These are phyloP conservation scores for Aurelia coerulea DNA, from an alignment of 30 jellyfish, hydroid and myxozoan species.

Conservation along the genomic window DNA sequence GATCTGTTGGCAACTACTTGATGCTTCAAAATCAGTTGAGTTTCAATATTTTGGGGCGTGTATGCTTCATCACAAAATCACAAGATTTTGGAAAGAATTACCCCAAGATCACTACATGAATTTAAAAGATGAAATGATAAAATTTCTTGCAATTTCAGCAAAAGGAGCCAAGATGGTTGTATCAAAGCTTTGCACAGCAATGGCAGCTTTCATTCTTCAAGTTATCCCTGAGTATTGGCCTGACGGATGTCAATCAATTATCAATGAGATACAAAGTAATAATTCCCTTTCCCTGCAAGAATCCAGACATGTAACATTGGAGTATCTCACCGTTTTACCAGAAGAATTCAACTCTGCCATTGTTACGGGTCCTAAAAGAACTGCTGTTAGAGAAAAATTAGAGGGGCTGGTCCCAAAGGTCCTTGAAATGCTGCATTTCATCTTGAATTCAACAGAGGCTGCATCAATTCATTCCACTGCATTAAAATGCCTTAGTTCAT, in stretches of 20 bases:
- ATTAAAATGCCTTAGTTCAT: constrained; percentile 55
- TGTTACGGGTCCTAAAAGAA: constrained; percentile 43
- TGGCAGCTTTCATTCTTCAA: constrained; percentile 60
- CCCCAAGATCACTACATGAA: constrained; percentile 53
- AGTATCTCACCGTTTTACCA: constrained; percentile 65
- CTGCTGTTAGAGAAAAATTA: constrained; percentile 43
- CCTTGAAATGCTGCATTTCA: constrained; percentile 30
- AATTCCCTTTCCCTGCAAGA: background rate
- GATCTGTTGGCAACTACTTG: constrained; percentile 75
- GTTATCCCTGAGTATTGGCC: constrained; percentile 48
- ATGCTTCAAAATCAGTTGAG: constrained; percentile 61
- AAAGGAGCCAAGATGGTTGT: constrained; percentile 63
- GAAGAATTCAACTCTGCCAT: constrained; percentile 61
- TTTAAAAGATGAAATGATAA: constrained; percentile 59
- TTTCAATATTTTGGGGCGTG: constrained; percentile 86
- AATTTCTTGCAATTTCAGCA: constrained; percentile 24
- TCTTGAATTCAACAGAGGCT: constrained; percentile 19
- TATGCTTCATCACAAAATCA: constrained; percentile 71
- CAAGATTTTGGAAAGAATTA: constrained; percentile 59
- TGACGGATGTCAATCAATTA: constrained; percentile 30
- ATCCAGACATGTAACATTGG: constrained; percentile 28
- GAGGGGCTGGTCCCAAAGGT: constrained; percentile 41
- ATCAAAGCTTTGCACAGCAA: constrained; percentile 66
- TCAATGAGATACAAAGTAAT: constrained; percentile 28
- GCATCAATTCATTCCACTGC: constrained; percentile 15